A percentile compares a stretch with the other conserved stretches of the same genome.
phyloP scores from a whole-genome alignment of 2,113 vertebrate genomes.

The Salvelinus namaycush region DNA sequence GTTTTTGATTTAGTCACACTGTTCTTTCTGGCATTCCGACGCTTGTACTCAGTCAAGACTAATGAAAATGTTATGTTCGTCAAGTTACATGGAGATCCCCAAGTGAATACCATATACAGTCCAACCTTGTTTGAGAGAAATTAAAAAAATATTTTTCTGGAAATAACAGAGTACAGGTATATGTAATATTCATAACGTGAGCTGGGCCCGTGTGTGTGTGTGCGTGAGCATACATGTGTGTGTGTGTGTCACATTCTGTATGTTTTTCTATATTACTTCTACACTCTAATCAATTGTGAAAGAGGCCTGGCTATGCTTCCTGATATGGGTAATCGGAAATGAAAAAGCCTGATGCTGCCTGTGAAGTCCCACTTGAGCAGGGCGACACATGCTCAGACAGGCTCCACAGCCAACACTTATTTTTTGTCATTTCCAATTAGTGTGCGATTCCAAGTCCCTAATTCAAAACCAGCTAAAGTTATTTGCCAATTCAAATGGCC shows the following conservation, averaged over 20 bases:
- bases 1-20: constrained; percentile 23
- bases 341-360: constrained; percentile 34
- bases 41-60: constrained; percentile 6
- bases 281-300: constrained; percentile 41
- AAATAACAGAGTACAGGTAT: constrained; percentile 19
- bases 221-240: not conserved
- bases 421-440: constrained; percentile 68
- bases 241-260: constrained; percentile 2
- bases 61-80: constrained; percentile 35
- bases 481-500: constrained; percentile 51
- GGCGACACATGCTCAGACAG: constrained; percentile 62
- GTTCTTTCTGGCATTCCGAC: constrained; percentile 22
- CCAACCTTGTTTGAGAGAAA: constrained; percentile 2
- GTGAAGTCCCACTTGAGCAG: constrained; percentile 57
- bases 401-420: constrained; percentile 51
- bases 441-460: constrained; percentile 48
- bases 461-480: constrained; percentile 56
- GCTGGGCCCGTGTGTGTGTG: not conserved
- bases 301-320: constrained; percentile 30
- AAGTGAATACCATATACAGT: not conserved
- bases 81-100: constrained; percentile 18
- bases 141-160: constrained; percentile 18
- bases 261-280: constrained; percentile 35
- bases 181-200: constrained; percentile 28
- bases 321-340: constrained; percentile 35